These are phyloP conservation scores for Echiichthys vipera DNA, from an alignment of 2,797 vertebrate genomes.

Conservation along the genomic window DNA sequence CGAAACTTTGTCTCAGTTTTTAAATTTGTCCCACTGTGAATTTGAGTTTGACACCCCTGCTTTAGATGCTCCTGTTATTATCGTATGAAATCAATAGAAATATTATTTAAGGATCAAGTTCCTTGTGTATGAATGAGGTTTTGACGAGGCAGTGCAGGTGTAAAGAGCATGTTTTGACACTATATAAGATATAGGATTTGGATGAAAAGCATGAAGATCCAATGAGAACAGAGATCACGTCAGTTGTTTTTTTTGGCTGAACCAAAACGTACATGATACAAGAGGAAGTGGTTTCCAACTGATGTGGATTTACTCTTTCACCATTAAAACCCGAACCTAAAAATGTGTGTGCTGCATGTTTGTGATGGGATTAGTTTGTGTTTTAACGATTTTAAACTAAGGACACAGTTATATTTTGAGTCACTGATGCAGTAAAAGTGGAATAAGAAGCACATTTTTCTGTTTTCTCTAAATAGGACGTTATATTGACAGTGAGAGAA, in stretches of 20 bases:
- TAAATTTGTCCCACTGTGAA: no score
- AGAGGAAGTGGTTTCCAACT: conserved; percentile 1
- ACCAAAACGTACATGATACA: neutral
- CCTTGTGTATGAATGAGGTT: no score
- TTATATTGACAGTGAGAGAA: conserved; percentile 1
- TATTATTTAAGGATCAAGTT: no score
- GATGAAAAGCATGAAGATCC: neutral
- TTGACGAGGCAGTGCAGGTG: no score
- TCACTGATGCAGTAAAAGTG: neutral
- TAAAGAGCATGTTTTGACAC: no score
- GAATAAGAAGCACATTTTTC: neutral
- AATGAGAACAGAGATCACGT: neutral
- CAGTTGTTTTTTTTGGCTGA: no score
- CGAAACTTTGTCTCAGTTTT: no score
- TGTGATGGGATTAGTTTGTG: neutral
- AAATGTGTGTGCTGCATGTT: neutral
- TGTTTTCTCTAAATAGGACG: neutral
- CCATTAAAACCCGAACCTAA: neutral
- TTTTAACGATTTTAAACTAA: neutral
- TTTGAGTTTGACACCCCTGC: no score
- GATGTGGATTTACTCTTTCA: neutral
- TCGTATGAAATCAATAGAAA: neutral
- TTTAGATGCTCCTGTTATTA: no score
- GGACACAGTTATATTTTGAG: neutral
- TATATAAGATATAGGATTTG: no score